Percentiles rank a stretch among this genome's conserved stretches.
Conservation (phyloP, 2,797 vertebrate species). For the Scolopax bukidnonensis region DNA sequence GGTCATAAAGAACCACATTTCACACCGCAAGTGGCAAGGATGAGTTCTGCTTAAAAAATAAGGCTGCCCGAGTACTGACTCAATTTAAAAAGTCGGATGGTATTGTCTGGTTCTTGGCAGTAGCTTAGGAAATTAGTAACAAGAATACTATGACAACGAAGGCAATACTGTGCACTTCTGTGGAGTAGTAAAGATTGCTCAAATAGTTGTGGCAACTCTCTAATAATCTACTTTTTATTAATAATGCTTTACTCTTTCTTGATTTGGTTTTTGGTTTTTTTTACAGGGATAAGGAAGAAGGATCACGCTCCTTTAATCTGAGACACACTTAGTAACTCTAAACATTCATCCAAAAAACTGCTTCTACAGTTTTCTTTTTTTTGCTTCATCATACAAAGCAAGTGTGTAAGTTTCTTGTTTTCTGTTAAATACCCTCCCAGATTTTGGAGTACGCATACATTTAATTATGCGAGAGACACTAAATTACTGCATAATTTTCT, state of each 20-base stretch:
- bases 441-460: constrained; percentile 56
- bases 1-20: rapidly evolving
- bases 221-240: not conserved
- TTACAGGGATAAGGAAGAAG: constrained; percentile 73
- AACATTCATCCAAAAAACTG: constrained; percentile 59
- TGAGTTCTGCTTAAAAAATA: not conserved
- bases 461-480: constrained; percentile 48
- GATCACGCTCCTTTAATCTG: constrained; percentile 35
- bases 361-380: constrained; percentile 67
- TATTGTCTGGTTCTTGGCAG: not conserved
- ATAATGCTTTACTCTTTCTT: constrained; percentile 22
- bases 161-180: not conserved
- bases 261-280: not conserved
- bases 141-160: not conserved
- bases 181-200: not conserved
- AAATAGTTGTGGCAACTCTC: not conserved
- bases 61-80: rapidly evolving
- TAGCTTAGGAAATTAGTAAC: not conserved
- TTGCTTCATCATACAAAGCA: constrained; percentile 68
- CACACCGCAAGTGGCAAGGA: not conserved
- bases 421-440: constrained; percentile 16
- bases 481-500: constrained; percentile 31
- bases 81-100: rapidly evolving
- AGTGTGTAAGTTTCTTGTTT: constrained; percentile 72
- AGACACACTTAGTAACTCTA: constrained; percentile 48